phyloP scores from a whole-genome alignment of 2,113 vertebrate genomes.

The Lathamus discolor region DNA sequence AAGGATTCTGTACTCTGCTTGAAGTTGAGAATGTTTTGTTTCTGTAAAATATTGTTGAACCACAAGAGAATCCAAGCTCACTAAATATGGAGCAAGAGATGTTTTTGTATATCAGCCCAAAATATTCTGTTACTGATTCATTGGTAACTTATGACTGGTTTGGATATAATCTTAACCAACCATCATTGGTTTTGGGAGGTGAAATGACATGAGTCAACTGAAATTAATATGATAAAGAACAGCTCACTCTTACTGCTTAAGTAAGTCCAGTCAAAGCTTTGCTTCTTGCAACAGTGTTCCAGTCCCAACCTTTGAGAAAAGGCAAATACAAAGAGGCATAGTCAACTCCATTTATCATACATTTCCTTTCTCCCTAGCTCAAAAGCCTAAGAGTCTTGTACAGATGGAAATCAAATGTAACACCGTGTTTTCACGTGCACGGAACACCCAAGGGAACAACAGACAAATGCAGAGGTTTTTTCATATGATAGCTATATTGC shows the following conservation, averaged over 20 bases:
- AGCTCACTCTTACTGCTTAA: background rate
- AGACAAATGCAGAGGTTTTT: background rate
- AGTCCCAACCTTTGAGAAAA: background rate
- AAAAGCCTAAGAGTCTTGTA: background rate
- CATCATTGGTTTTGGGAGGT: background rate
- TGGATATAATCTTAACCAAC: conserved; percentile 26
- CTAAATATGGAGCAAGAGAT: conserved; percentile 8
- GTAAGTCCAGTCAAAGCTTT: background rate
- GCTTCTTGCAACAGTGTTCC: background rate
- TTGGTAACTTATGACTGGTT: conserved; percentile 10
- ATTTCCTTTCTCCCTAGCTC: background rate
- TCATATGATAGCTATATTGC: background rate
- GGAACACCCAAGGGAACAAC: background rate
- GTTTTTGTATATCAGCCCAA: conserved; percentile 20
- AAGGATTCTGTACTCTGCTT: background rate
- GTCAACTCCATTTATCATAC: background rate
- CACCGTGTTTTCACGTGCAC: background rate
- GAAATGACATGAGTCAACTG: conserved; percentile 4
- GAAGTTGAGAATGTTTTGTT: conserved; percentile 1
- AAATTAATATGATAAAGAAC: conserved; percentile 28
- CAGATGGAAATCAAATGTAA: background rate
- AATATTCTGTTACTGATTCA: conserved; percentile 41
- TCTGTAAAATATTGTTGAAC: conserved; percentile 9
- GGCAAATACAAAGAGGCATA: background rate
- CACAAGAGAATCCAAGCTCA: background rate